A percentile compares a stretch with the other conserved stretches of the same genome.
These are phyloP conservation scores for Sinocyclocheilus anshuiensis DNA, from an alignment of 2,113 vertebrate species.

Conservation along the genomic window DNA sequence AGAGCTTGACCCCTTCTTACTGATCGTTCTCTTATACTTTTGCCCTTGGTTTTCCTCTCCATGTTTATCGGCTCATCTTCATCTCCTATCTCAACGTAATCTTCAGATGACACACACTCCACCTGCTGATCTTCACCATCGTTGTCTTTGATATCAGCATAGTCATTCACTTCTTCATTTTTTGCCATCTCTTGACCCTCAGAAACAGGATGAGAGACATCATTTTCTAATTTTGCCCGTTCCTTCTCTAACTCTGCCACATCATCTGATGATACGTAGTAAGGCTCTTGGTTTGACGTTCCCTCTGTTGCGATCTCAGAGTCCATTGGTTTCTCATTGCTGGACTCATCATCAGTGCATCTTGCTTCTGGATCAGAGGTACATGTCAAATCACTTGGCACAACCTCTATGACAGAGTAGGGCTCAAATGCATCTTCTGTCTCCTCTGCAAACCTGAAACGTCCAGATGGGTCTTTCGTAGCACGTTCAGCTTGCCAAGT, in stretches of 20 bases:
- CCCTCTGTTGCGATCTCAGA: conserved; percentile 50
- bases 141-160: conserved; percentile 74
- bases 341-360: conserved; percentile 56
- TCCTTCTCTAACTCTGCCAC: conserved; percentile 71
- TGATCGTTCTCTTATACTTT: conserved; percentile 70
- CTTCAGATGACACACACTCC: conserved; percentile 76
- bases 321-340: conserved; percentile 56
- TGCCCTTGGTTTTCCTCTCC: conserved; percentile 71
- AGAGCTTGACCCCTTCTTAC: conserved; percentile 66
- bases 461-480: conserved; percentile 74
- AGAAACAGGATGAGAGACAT: conserved; percentile 41
- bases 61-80: conserved; percentile 73
- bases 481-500: conserved; percentile 76
- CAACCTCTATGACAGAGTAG: conserved; percentile 74
- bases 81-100: conserved; percentile 80
- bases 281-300: conserved; percentile 69
- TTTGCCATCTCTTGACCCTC: conserved; percentile 54
- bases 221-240: conserved; percentile 56
- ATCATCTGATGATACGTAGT: conserved; percentile 72
- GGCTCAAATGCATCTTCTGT: conserved; percentile 75
- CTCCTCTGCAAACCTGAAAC: conserved; percentile 73
- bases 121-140: conserved; percentile 66
- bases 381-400: conserved; percentile 61
- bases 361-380: conserved; percentile 71
- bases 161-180: conserved; percentile 73